These are phyloP conservation scores for Meloidogyne hapla DNA, from an alignment of 1,140 invertebrate genomes.

Conservation along the genomic window DNA sequence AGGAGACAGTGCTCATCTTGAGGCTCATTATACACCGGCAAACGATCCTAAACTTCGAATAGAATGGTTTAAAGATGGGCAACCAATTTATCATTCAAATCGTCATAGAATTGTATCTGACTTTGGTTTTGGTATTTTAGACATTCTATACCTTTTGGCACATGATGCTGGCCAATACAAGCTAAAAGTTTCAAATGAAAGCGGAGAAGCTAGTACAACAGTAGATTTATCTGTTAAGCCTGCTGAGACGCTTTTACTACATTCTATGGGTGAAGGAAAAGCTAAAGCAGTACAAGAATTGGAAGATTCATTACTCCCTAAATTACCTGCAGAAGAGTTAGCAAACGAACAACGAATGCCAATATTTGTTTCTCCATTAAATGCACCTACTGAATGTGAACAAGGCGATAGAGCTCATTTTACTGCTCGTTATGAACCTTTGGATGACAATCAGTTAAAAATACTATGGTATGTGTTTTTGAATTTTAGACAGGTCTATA, in stretches of 20 bases:
- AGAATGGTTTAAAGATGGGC: conserved; percentile 57
- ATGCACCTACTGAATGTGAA: conserved; percentile 53
- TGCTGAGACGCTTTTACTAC: conserved; percentile 50
- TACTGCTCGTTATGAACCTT: conserved; percentile 57
- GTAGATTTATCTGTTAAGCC: conserved; percentile 48
- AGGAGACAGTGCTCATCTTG: conserved; percentile 85
- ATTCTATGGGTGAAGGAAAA: conserved; percentile 54
- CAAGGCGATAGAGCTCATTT: conserved; percentile 59
- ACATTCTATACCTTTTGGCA: conserved; percentile 67
- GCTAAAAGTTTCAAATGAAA: conserved; percentile 41
- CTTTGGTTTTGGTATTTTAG: conserved; percentile 67
- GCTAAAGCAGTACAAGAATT: conserved; percentile 57
- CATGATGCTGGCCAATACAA: conserved; percentile 66
- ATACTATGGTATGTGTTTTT: conserved; percentile 38
- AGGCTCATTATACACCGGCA: conserved; percentile 71
- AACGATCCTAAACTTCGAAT: conserved; percentile 75
- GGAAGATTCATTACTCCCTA: conserved; percentile 47
- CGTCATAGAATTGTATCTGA: conserved; percentile 66
- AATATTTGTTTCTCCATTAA: conserved; percentile 62
- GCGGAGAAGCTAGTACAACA: conserved; percentile 53
- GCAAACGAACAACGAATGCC: conserved; percentile 55
- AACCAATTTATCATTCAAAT: conserved; percentile 59
- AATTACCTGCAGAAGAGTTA: conserved; percentile 53
- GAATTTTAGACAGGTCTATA: no score
- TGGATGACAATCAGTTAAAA: conserved; percentile 57